Evolutionary conservation across 2,888 invertebrate species (phyloP).

Genomic region (Neocrepidodera transversa): DNA sequence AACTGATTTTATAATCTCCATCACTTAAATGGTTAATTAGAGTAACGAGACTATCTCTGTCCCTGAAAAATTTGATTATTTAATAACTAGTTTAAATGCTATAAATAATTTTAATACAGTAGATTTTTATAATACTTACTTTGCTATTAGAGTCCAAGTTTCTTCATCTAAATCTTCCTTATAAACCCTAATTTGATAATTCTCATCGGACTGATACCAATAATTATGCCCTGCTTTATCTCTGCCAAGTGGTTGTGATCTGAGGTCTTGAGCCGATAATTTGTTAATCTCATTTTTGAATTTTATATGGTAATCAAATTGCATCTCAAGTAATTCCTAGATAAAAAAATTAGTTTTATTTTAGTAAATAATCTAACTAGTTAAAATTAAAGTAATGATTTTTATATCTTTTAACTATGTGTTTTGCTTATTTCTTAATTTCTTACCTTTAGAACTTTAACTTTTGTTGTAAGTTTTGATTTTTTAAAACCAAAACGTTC

Average conservation of each 20-base stretch:
- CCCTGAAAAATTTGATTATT: constrained; percentile 46
- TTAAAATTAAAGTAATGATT: too few relatives aligned
- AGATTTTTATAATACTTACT: constrained; percentile 63
- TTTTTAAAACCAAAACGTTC: constrained; percentile 96
- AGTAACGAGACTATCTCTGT: constrained; percentile 77
- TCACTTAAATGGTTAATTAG: constrained; percentile 78
- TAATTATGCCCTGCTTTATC: constrained; percentile 92
- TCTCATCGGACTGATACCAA: constrained; percentile 91
- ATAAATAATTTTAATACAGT: too few relatives aligned
- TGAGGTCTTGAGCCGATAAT: constrained; percentile 77
- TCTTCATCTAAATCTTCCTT: constrained; percentile 97
- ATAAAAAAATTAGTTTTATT: constrained; percentile 46
- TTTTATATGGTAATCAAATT: constrained; percentile 93
- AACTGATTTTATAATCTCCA: constrained; percentile 70
- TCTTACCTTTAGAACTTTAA: constrained; percentile 86
- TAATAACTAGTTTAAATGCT: background rate
- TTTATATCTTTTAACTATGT: too few relatives aligned
- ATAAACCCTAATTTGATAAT: constrained; percentile 89
- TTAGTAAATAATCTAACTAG: too few relatives aligned
- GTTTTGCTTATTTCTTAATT: constrained; percentile 22
- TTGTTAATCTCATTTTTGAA: constrained; percentile 90
- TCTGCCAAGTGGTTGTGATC: constrained; percentile 87
- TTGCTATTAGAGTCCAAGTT: constrained; percentile 91
- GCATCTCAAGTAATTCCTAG: constrained; percentile 88
- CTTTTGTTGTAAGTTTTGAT: constrained; percentile 85